Conservation (phyloP, 2,888 invertebrate genomes). For the Volucella zonaria region DNA sequence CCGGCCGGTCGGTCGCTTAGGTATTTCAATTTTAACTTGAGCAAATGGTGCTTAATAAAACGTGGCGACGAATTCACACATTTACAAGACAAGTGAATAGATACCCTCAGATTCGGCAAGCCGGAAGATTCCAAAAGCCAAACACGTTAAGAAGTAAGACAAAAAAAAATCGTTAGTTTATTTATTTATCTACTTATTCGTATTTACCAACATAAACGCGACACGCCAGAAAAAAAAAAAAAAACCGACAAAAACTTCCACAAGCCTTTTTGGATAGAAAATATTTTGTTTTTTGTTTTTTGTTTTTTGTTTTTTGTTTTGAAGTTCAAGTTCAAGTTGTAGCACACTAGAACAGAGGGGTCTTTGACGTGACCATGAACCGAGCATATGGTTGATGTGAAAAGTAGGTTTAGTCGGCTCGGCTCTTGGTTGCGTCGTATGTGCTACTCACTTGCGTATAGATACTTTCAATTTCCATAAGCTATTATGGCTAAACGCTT, state of each 20-base stretch:
- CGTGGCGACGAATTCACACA: slow-evolving; percentile 45
- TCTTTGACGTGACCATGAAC: slow-evolving; percentile 64
- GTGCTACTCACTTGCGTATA: slow-evolving; percentile 22
- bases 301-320: slow-evolving; percentile 42
- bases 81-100: too few relatives aligned
- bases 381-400: slow-evolving; percentile 39
- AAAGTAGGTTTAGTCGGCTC: slow-evolving; percentile 48
- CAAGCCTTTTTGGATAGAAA: slow-evolving; percentile 22
- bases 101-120: slow-evolving; percentile 18
- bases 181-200: slow-evolving; percentile 67
- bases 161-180: slow-evolving; percentile 30
- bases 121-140: slow-evolving; percentile 51
- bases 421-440: background rate
- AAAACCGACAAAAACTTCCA: slow-evolving; percentile 45
- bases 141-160: slow-evolving; percentile 55
- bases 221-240: slow-evolving; percentile 24
- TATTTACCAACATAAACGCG: slow-evolving; percentile 63
- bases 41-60: slow-evolving; percentile 54
- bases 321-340: slow-evolving; percentile 72
- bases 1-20: slow-evolving; percentile 56
- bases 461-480: slow-evolving; percentile 68
- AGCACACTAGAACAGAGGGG: slow-evolving; percentile 67
- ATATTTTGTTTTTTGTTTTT: slow-evolving; percentile 39
- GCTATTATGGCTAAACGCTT: slow-evolving; percentile 54
- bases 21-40: slow-evolving; percentile 12